Base-by-base conservation (phyloP, 2,888 invertebrate species). In the Drosophila nr. perissopoda region DNA sequence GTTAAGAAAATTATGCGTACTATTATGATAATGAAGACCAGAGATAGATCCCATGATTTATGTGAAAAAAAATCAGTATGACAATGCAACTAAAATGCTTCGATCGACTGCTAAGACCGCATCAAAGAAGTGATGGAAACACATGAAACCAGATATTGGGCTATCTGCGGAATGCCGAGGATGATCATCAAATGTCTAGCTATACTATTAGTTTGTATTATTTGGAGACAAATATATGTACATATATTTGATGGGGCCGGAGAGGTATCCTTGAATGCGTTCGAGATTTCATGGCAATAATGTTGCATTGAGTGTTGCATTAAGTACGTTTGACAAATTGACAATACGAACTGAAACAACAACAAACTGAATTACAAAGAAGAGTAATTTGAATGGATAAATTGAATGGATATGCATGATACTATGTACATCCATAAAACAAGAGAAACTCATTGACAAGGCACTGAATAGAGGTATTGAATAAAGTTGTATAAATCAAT, bases 301-400 rank as follows among this genome's bases (percentile, higher is more conserved):
- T 80, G 70, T 73, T 73, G 83, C 69, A 71, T 74, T 83, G 75
- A 72, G 69, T 69, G 72, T 70, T 75, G 51, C 33, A 57, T 78
- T 78, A 38, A 54, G 53, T 66, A 86, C 83, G 88, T 83, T 76
- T 86, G 83, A 86, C 88, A 78, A 88, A 84, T 82, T 62, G 71
- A 57, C 59, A 34, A 69, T 58, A 7, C 74, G 64, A 60, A 67
- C 76, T 78, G 64, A 33, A 33, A 10, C 59, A 83, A 70, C 68
- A 68, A 21, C 45, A 53, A 56, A n/a, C 11, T 45, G 16, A 25
- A 45, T 27, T 31, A 36, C 57, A 73, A 68, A 66, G 59, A 48
- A 45, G 29, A 36, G 21, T 18, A 36, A 13, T 3, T 53, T 61
- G 48, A 33, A 49, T 63, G 48, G 29, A 33, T 53, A 33, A 33